A percentile compares a stretch with the other conserved stretches of the same genome.
These are phyloP conservation scores for Ophiothrix spiculata DNA, from an alignment of 35 echinoderm and acorn worm species.

Conservation along the genomic window DNA sequence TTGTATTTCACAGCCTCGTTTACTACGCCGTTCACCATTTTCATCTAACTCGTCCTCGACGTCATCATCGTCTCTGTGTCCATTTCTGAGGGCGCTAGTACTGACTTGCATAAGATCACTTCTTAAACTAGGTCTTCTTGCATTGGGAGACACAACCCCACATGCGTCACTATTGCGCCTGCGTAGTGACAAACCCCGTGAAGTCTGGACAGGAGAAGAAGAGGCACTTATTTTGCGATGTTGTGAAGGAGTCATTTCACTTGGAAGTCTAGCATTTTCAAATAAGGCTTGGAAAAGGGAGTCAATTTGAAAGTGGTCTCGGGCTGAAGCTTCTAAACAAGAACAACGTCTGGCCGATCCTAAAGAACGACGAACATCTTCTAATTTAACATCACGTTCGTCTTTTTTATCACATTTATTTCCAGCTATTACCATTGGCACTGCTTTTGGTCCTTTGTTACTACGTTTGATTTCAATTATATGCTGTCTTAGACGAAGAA, in stretches of 20 bases:
- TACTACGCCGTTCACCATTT: too few relatives aligned
- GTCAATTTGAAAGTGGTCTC: conserved; percentile 76
- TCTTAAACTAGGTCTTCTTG: conserved; percentile 82
- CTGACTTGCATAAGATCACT: conserved; percentile 87
- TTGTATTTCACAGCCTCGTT: too few relatives aligned
- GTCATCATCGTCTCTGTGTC: conserved; percentile 57
- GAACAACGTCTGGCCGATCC: conserved; percentile 63
- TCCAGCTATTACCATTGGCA: too few relatives aligned
- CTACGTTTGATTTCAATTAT: too few relatives aligned
- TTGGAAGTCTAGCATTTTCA: conserved; percentile 81
- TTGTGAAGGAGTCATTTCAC: conserved; percentile 84
- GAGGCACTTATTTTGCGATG: conserved; percentile 57
- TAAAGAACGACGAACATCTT: conserved; percentile 67
- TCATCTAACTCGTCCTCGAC: conserved; percentile 66
- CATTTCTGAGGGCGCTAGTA: conserved; percentile 55
- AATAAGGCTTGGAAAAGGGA: conserved; percentile 69
- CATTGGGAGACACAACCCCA: conserved; percentile 85
- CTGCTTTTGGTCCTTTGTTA: too few relatives aligned
- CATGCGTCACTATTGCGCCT: conserved; percentile 87
- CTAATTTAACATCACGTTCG: conserved; percentile 61
- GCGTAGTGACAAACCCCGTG: conserved; percentile 56
- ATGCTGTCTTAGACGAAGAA: too few relatives aligned
- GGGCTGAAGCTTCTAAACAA: conserved; percentile 70
- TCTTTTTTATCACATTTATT: too few relatives aligned
- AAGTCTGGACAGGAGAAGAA: conserved; percentile 33